Percentiles rank a stretch among this genome's conserved stretches.
These are phyloP conservation scores for Hemicrepidius hirtus DNA, from an alignment of 2,888 invertebrate species.

Conservation along the genomic window DNA sequence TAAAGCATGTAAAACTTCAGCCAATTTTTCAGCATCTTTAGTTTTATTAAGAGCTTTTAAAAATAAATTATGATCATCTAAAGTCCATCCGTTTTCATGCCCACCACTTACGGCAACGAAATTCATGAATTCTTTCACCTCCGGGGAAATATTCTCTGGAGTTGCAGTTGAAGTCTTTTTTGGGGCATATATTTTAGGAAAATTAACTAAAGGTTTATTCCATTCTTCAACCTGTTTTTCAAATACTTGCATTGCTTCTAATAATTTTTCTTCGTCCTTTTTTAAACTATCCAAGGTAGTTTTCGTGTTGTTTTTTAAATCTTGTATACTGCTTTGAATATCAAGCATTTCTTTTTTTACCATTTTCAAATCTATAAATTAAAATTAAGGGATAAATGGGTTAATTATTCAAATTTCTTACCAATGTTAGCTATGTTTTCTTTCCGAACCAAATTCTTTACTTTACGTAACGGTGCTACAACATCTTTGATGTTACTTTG, in stretches of 20 bases:
- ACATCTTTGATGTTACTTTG: constrained; percentile 55
- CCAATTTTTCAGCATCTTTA: constrained; percentile 60
- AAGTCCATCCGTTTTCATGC: constrained; percentile 76
- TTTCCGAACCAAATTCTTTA: constrained; percentile 55
- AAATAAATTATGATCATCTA: constrained; percentile 76
- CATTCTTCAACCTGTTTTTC: constrained; percentile 63
- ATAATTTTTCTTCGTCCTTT: constrained; percentile 60
- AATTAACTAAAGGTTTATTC: constrained; percentile 59
- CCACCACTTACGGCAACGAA: constrained; percentile 73
- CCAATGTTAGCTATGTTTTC: constrained; percentile 56
- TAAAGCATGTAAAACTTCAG: constrained; percentile 60
- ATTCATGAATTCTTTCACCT: constrained; percentile 75
- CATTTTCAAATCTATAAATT: constrained; percentile 60
- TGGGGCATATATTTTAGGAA: neutral
- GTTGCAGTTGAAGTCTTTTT: neutral
- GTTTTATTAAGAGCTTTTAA: constrained; percentile 68
- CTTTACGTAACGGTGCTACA: constrained; percentile 53
- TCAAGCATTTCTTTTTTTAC: constrained; percentile 64
- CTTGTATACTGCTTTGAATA: constrained; percentile 64
- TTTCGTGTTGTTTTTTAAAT: constrained; percentile 58
- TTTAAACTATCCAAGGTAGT: constrained; percentile 57
- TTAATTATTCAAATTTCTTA: constrained; percentile 28
- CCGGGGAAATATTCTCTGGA: constrained; percentile 66
- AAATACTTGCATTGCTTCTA: constrained; percentile 62
- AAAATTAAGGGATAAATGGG: neutral